Evolutionary conservation across 2,888 invertebrate species (phyloP).

Genomic region (Hydriomena furcata): DNA sequence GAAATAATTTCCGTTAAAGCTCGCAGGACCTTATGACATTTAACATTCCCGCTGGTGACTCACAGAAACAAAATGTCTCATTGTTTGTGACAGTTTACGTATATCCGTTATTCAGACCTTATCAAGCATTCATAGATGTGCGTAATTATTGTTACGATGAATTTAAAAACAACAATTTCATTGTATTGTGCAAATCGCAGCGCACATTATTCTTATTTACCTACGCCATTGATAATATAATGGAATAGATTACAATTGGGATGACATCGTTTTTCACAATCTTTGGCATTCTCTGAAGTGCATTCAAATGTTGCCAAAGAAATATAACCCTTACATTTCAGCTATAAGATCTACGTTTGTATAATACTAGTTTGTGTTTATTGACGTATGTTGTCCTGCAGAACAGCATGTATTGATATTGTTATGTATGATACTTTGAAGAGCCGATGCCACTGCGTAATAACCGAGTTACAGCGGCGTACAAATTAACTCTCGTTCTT

Average conservation of each 20-base stretch:
- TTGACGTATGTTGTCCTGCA: not conserved
- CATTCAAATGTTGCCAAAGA: conserved; percentile 27
- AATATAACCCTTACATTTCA: conserved; percentile 31
- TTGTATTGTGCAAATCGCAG: conserved; percentile 43
- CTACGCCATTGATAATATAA: conserved; percentile 41
- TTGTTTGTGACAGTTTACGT: conserved; percentile 41
- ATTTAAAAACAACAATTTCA: conserved; percentile 46
- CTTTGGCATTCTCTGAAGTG: conserved; percentile 45
- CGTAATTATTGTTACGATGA: conserved; percentile 34
- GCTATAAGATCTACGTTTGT: conserved; percentile 6
- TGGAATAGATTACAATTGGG: conserved; percentile 41
- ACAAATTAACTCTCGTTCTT: conserved; percentile 25
- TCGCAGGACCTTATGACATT: conserved; percentile 53
- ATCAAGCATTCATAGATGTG: conserved; percentile 46
- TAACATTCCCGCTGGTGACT: conserved; percentile 54
- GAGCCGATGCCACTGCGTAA: conserved; percentile 53
- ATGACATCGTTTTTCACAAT: conserved; percentile 44
- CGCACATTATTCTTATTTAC: conserved; percentile 28
- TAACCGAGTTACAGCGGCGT: conserved; percentile 34
- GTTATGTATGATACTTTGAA: conserved; percentile 50
- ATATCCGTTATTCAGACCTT: conserved; percentile 52
- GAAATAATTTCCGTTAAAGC: conserved; percentile 61
- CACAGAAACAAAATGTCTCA: conserved; percentile 52
- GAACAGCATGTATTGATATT: conserved; percentile 19
- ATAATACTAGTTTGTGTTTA: not conserved